These are phyloP conservation scores for Pangasius larnaudii DNA, from an alignment of 2,797 vertebrate species.

Conservation along the genomic window DNA sequence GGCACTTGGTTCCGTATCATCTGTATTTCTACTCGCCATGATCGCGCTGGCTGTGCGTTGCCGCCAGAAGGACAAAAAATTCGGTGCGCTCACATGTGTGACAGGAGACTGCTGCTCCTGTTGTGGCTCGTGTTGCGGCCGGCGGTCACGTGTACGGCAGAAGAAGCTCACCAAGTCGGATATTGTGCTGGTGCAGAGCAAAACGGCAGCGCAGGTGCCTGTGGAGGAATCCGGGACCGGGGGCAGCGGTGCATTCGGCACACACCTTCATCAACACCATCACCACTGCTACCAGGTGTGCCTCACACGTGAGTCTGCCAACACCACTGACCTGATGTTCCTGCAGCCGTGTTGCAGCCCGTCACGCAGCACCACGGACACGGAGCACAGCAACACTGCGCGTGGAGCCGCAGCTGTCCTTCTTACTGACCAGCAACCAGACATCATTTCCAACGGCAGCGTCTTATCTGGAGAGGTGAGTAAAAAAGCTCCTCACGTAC, in stretches of 20 bases:
- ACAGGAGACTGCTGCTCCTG: constrained; percentile 91
- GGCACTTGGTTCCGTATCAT: constrained; percentile 93
- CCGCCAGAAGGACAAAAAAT: constrained; percentile 93
- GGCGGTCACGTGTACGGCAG: constrained; percentile 85
- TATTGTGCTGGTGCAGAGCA: constrained; percentile 96
- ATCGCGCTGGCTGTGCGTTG: constrained; percentile 95
- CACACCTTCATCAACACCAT: constrained; percentile 88
- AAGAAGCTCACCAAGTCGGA: constrained; percentile 94
- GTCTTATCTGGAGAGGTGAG: constrained; percentile 96
- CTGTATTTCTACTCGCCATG: constrained; percentile 95
- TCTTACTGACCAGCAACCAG: constrained; percentile 86
- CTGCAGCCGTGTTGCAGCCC: constrained; percentile 93
- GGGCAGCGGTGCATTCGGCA: constrained; percentile 71
- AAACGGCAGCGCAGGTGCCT: constrained; percentile 76
- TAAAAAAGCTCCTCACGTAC: neutral
- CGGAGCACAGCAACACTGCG: constrained; percentile 78
- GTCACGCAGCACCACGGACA: constrained; percentile 84
- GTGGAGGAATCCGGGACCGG: constrained; percentile 85
- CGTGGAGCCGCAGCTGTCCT: constrained; percentile 9
- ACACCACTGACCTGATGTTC: constrained; percentile 98
- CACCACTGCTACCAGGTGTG: constrained; percentile 99
- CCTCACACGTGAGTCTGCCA: constrained; percentile 96
- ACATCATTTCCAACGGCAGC: constrained; percentile 98
- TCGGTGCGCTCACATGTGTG: constrained; percentile 92
- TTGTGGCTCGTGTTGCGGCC: constrained; percentile 84